Conservation (phyloP, 2,888 invertebrate species). For the Pristionchus exspectatus region DNA sequence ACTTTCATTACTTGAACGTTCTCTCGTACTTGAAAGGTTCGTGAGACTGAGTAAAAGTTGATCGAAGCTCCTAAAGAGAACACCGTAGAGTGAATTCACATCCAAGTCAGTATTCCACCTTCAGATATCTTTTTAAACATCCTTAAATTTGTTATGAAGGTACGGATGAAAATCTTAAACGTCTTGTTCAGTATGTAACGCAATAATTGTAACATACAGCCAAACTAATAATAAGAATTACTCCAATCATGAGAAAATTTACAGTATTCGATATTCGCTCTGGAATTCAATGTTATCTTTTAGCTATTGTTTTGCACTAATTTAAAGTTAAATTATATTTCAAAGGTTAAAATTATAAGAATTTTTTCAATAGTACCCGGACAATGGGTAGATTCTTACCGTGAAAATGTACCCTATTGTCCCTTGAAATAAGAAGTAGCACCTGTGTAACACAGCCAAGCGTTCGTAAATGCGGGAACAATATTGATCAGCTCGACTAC, state of each 20-base stretch:
- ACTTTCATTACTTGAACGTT: conserved; percentile 18
- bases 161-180: neutral
- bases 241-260: neutral
- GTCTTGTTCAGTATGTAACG: neutral
- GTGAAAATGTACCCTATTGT: neutral
- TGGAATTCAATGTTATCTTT: neutral
- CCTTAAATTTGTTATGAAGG: neutral
- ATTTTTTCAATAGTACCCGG: too few species aligned
- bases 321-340: neutral
- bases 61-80: conserved; percentile 16
- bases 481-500: neutral
- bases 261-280: neutral
- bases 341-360: too few species aligned
- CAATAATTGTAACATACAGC: neutral
- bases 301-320: neutral
- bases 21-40: neutral
- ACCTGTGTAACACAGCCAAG: neutral
- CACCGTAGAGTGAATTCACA: too few species aligned
- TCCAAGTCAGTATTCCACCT: neutral
- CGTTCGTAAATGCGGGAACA: neutral
- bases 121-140: neutral
- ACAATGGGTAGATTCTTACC: too few species aligned
- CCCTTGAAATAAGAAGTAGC: neutral
- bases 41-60: neutral
- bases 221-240: neutral